Percentiles rank a stretch among this genome's conserved stretches.
These are phyloP conservation scores for Dendrolimus kikuchii DNA, from an alignment of 1,140 invertebrate species.

Conservation along the genomic window DNA sequence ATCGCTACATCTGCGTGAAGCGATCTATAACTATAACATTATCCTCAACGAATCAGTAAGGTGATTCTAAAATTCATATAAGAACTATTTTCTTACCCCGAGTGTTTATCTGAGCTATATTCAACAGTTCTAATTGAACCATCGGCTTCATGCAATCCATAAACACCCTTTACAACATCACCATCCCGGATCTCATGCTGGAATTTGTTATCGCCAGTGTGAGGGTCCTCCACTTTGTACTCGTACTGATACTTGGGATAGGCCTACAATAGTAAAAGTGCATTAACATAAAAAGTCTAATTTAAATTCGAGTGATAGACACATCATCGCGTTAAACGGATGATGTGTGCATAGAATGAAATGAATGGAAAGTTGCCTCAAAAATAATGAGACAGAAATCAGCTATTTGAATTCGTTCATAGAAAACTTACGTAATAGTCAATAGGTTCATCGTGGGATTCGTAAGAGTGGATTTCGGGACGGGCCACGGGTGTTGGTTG, in stretches of 20 bases:
- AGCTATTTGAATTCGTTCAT: constrained; percentile 26
- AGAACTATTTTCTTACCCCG: constrained; percentile 37
- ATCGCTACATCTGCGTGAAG: no score
- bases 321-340: constrained; percentile 38
- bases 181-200: constrained; percentile 75
- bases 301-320: constrained; percentile 16
- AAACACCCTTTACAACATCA: constrained; percentile 74
- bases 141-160: constrained; percentile 73
- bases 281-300: constrained; percentile 20
- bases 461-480: constrained; percentile 28
- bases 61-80: neutral
- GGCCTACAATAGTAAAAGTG: constrained; percentile 49
- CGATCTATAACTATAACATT: no score
- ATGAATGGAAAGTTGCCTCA: constrained; percentile 53
- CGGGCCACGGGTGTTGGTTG: constrained; percentile 16
- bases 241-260: constrained; percentile 76
- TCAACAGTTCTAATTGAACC: constrained; percentile 73
- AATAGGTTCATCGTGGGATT: constrained; percentile 50
- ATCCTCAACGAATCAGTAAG: no score
- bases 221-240: constrained; percentile 75
- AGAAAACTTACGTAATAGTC: constrained; percentile 63
- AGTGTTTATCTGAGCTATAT: constrained; percentile 71
- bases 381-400: constrained; percentile 33
- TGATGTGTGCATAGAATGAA: constrained; percentile 37
- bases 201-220: constrained; percentile 76